phyloP scores from a whole-genome alignment of 2,797 vertebrate species.

The Acanthurus lineatus region DNA sequence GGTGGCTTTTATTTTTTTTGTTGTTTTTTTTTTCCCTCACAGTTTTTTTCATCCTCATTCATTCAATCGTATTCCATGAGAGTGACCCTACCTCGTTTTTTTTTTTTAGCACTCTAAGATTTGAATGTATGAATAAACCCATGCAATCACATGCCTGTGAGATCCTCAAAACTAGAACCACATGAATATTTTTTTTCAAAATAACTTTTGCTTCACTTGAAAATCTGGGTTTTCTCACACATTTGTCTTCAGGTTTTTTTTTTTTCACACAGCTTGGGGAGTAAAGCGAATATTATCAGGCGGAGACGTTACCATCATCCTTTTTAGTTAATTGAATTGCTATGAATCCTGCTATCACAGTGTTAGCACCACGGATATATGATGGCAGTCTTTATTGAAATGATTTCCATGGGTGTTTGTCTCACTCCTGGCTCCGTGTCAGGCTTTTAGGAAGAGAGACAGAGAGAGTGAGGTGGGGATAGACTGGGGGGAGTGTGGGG shows the following conservation, averaged over 20 bases:
- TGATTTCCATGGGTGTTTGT: slow-evolving; percentile 80
- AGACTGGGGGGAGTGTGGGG: slow-evolving; percentile 35
- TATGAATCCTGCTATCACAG: slow-evolving; percentile 67
- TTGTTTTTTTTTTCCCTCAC: slow-evolving; percentile 14
- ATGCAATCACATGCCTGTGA: slow-evolving; percentile 51
- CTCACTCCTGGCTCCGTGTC: slow-evolving; percentile 76
- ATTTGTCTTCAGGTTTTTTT: slow-evolving; percentile 15
- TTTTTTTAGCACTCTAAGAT: slow-evolving; percentile 41
- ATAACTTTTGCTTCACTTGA: slow-evolving; percentile 55
- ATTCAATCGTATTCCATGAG: slow-evolving; percentile 48
- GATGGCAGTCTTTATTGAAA: slow-evolving; percentile 76
- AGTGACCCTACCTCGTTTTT: slow-evolving; percentile 43
- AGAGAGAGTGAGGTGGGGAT: slow-evolving; percentile 53
- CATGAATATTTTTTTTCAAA: slow-evolving; percentile 71
- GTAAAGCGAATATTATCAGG: slow-evolving; percentile 58
- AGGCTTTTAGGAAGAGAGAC: slow-evolving; percentile 72
- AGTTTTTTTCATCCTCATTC: slow-evolving; percentile 50
- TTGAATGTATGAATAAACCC: slow-evolving; percentile 75
- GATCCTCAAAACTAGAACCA: slow-evolving; percentile 47
- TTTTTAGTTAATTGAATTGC: slow-evolving; percentile 78
- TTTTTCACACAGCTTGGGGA: slow-evolving; percentile 44
- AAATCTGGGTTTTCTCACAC: slow-evolving; percentile 38
- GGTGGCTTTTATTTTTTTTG: slow-evolving; percentile 14
- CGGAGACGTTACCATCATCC: slow-evolving; percentile 56
- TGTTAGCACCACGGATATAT: slow-evolving; percentile 68